Evolutionary conservation across 1,140 invertebrate genomes (phyloP).

Genomic region (Aethina tumida): DNA sequence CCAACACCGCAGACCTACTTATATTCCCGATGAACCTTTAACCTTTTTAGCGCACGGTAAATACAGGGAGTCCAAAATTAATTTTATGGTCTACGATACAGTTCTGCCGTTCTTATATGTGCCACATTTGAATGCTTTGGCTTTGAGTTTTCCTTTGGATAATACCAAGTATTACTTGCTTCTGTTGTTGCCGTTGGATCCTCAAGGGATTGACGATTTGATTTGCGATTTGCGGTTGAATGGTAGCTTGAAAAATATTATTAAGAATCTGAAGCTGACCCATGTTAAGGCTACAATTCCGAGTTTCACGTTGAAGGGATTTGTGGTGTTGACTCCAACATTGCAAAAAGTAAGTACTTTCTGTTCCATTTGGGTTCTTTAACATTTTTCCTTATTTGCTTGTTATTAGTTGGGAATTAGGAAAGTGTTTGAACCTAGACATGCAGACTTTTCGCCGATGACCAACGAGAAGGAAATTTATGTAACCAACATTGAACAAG

Average conservation of each 20-base stretch:
- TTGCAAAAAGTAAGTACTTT: conserved; percentile 57
- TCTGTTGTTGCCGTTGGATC: conserved; percentile 45
- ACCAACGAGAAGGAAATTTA: conserved; percentile 60
- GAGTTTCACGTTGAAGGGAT: conserved; percentile 65
- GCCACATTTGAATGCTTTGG: conserved; percentile 55
- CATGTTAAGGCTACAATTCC: conserved; percentile 65
- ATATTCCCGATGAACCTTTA: conserved; percentile 13
- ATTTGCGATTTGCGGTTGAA: conserved; percentile 35
- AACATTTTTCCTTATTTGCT: conserved; percentile 3
- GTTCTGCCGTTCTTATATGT: conserved; percentile 66
- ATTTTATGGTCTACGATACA: conserved; percentile 59
- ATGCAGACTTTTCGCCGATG: conserved; percentile 65
- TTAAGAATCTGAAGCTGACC: conserved; percentile 51
- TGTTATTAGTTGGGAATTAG: conserved; percentile 56
- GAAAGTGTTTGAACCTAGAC: conserved; percentile 66
- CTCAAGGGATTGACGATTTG: conserved; percentile 35
- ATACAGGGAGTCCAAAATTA: conserved; percentile 26
- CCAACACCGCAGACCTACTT: conserved; percentile 9
- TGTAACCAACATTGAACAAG: conserved; percentile 71
- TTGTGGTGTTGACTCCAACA: conserved; percentile 63
- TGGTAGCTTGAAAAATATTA: conserved; percentile 50
- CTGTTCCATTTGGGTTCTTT: neutral
- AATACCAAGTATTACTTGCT: conserved; percentile 52
- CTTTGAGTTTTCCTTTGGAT: conserved; percentile 65
- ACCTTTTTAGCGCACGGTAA: conserved; percentile 31